phyloP scores from a whole-genome alignment of 1,140 invertebrate species.

The Vollenhovia emeryi region DNA sequence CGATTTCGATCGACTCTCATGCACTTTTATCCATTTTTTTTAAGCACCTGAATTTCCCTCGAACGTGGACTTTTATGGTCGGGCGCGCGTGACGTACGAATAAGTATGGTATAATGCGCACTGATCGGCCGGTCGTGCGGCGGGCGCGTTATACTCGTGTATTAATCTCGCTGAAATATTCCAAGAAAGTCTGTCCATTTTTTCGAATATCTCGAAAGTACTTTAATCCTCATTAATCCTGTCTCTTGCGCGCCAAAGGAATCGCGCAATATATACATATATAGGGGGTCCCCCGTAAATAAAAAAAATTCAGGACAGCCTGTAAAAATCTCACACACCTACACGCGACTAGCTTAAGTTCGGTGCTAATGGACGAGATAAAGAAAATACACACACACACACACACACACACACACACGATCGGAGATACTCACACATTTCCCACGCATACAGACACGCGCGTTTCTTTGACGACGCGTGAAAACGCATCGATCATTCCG shows the following conservation, averaged over 20 bases:
- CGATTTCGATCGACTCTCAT: background rate
- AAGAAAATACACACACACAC: slow-evolving; percentile 4
- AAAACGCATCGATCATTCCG: slow-evolving; percentile 53
- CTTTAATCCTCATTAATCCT: slow-evolving; percentile 71
- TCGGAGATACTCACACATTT: background rate
- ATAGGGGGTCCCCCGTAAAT: background rate
- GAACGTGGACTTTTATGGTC: slow-evolving; percentile 14
- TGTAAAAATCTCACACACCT: slow-evolving; percentile 21
- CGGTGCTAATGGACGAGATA: slow-evolving; percentile 66
- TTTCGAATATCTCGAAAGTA: slow-evolving; percentile 79
- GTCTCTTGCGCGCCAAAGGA: slow-evolving; percentile 63
- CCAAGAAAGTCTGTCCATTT: slow-evolving; percentile 78
- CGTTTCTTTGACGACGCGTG: slow-evolving; percentile 45
- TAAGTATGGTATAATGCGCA: slow-evolving; percentile 66
- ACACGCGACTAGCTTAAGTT: slow-evolving; percentile 60
- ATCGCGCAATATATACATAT: slow-evolving; percentile 11
- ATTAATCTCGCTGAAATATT: slow-evolving; percentile 73
- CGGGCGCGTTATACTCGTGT: slow-evolving; percentile 63
- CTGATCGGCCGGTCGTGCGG: slow-evolving; percentile 22
- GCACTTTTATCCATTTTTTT: background rate
- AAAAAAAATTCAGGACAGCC: slow-evolving; percentile 35
- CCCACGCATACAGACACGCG: slow-evolving; percentile 13
- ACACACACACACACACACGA: background rate
- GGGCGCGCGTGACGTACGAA: slow-evolving; percentile 50
- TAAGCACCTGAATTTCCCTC: background rate